Base-by-base conservation (phyloP, 2,113 vertebrate genomes). In the Saguinus midas region DNA sequence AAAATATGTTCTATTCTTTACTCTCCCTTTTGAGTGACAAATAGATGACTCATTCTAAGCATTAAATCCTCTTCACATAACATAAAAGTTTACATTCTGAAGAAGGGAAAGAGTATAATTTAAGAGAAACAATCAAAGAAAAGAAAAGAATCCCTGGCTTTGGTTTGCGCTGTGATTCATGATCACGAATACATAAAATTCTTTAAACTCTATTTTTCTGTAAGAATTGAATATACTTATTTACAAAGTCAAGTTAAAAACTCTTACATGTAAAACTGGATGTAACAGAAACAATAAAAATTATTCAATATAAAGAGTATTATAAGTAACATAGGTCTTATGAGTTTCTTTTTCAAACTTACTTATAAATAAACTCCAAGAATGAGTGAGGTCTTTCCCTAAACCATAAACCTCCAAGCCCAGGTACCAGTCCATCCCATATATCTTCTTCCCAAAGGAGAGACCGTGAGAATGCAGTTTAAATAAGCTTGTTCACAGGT, bases 231-330 rank as follows among this genome's bases (percentile, higher is more conserved):
- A 84, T 0, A 84, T 0, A 70, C 5, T 93, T 95, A 79, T 57
- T 88, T 81, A n/a, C 87, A 90, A 96, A 93, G 55, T 66, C 95
- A 37, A 97, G 90, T 10, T 90, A 35, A 97, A 95, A 95, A 70
- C 45, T 97, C 66, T 45, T 40, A 45, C 73, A 76, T 55, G 93
- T 29, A 91, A 96, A 85, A 29, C 5, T 87, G n/a, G 35, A 88
- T 40, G 79, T 93, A 87, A 96, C 21, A 75, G 68, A 95, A 27
- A 87, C 20, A 93, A 93, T 35, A 76, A 9, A 96, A 91, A 88
- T 50, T 32, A 96, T 90, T 95, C 8, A 82, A 83, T 93, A 91
- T 92, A 95, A 70, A 91, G 13, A 93, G 37, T 20, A 94, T 20
- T 87, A 9, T 29, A 88, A 92, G 23, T 45, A 84, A 84, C 32